Conservation (phyloP, 2,797 vertebrate species). For the Enteromius treurensis region DNA sequence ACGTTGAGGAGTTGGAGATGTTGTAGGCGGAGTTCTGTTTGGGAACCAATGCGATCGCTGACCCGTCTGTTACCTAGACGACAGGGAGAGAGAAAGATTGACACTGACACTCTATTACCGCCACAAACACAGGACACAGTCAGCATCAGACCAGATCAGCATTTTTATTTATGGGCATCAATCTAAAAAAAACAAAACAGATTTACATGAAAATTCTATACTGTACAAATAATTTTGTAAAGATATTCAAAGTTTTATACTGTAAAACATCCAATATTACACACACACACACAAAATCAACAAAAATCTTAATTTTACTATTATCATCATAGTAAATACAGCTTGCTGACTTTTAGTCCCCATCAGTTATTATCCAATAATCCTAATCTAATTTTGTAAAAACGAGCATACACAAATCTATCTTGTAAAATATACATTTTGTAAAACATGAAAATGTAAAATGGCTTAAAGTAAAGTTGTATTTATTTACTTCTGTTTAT, state of each 20-base stretch:
- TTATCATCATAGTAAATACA: not conserved
- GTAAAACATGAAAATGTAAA: not conserved
- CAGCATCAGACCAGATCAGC: not conserved
- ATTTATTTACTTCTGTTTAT: too few species aligned
- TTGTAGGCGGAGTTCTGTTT: slow-evolving; percentile 99
- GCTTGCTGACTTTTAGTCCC: too few species aligned
- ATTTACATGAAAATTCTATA: not conserved
- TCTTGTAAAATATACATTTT: not conserved
- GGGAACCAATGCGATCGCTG: slow-evolving; percentile 93
- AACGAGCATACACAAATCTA: not conserved
- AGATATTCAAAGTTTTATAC: not conserved
- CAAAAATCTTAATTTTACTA: not conserved
- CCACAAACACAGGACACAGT: not conserved
- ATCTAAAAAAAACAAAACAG: not conserved
- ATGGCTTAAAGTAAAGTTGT: not conserved
- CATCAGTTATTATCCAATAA: not conserved
- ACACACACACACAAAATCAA: not conserved
- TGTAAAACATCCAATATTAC: not conserved
- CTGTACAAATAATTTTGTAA: not conserved
- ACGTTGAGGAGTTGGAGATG: slow-evolving; percentile 99
- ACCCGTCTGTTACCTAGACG: slow-evolving; percentile 92
- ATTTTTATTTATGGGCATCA: not conserved
- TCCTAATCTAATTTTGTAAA: not conserved
- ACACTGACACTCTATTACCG: not conserved
- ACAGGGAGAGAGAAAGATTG: slow-evolving; percentile 22